phyloP scores from a whole-genome alignment of 1,140 invertebrate species.

The Heliconius hermathena region DNA sequence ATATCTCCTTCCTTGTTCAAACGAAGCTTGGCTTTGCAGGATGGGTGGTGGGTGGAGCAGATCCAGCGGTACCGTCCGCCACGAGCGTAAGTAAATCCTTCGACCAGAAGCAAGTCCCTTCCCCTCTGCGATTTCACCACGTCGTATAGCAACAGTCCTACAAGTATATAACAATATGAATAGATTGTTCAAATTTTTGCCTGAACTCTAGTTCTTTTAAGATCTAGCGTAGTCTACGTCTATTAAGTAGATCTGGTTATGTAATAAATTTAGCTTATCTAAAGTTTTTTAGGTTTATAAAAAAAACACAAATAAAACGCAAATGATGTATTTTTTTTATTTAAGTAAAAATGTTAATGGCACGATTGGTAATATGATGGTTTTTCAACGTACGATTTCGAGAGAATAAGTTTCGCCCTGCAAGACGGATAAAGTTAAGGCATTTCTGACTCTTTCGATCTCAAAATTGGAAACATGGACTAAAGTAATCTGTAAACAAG shows the following conservation, averaged over 20 bases:
- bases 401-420: too few species aligned
- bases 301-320: not conserved
- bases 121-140: slow-evolving; percentile 56
- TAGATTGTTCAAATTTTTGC: not conserved
- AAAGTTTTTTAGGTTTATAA: not conserved
- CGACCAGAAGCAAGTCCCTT: slow-evolving; percentile 47
- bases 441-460: too few species aligned
- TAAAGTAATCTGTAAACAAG: too few species aligned
- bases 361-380: not conserved
- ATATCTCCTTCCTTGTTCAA: slow-evolving; percentile 39
- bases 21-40: slow-evolving; percentile 51
- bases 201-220: not conserved
- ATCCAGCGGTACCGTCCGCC: slow-evolving; percentile 46
- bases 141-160: slow-evolving; percentile 40
- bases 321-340: not conserved
- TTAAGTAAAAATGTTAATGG: not conserved
- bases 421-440: too few species aligned
- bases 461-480: too few species aligned
- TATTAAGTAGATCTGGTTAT: not conserved
- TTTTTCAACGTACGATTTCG: too few species aligned
- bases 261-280: not conserved
- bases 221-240: not conserved
- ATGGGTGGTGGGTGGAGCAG: slow-evolving; percentile 51
- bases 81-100: slow-evolving; percentile 52
- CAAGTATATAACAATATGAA: slow-evolving; percentile 18